Conservation (phyloP, 1,140 invertebrate species). For the Matsumurasca onukii region DNA sequence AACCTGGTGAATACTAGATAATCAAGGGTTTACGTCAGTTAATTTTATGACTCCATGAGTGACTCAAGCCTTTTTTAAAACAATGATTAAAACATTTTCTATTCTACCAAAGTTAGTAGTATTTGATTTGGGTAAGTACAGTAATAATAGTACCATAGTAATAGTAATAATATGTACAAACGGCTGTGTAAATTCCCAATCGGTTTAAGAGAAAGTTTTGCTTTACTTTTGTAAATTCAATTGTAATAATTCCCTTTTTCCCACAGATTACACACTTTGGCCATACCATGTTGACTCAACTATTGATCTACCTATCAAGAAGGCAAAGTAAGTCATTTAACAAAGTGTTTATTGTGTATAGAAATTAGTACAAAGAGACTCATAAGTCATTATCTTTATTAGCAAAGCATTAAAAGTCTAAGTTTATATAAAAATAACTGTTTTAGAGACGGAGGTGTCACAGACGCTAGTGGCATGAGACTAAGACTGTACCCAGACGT, state of each 20-base stretch:
- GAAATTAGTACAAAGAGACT: not conserved
- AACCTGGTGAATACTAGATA: too few relatives aligned
- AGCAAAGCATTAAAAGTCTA: not conserved
- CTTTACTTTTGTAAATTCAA: not conserved
- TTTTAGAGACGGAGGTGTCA: constrained; percentile 49
- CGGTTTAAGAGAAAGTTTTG: not conserved
- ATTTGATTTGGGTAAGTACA: constrained; percentile 41
- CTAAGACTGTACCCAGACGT: constrained; percentile 62
- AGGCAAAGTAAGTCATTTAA: not conserved
- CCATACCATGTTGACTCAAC: constrained; percentile 73
- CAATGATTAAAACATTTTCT: too few relatives aligned
- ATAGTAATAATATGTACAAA: not conserved
- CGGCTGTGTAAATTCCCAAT: not conserved
- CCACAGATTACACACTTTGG: constrained; percentile 76
- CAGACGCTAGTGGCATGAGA: constrained; percentile 53
- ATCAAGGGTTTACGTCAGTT: too few relatives aligned
- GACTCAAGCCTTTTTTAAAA: too few relatives aligned
- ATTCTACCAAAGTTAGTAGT: constrained; percentile 39
- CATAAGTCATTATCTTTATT: not conserved
- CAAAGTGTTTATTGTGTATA: not conserved
- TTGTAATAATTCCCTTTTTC: constrained; percentile 21
- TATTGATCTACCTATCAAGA: constrained; percentile 1
- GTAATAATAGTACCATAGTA: not conserved
- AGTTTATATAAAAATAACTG: not conserved
- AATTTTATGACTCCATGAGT: too few relatives aligned